Evolutionary conservation across 2,888 invertebrate genomes (phyloP).

Genomic region (Priocnemis perturbator): DNA sequence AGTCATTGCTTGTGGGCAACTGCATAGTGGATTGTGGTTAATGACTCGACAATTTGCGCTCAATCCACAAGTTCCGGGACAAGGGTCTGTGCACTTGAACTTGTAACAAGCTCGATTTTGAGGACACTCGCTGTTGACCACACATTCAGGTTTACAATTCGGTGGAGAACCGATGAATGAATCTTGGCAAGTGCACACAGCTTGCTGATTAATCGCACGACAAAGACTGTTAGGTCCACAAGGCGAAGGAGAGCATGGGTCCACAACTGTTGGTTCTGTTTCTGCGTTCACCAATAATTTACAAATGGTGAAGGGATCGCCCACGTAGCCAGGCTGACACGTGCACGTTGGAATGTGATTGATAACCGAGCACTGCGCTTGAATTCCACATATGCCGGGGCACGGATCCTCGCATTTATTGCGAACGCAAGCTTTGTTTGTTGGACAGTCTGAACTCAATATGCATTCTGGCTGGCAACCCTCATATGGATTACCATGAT

Average conservation of each 20-base stretch:
- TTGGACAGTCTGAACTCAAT: slow-evolving; percentile 89
- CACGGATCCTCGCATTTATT: slow-evolving; percentile 92
- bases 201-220: slow-evolving; percentile 82
- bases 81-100: slow-evolving; percentile 89
- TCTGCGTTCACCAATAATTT: slow-evolving; percentile 53
- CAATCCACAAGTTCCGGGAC: slow-evolving; percentile 87
- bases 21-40: slow-evolving; percentile 89
- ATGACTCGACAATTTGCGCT: slow-evolving; percentile 87
- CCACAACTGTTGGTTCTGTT: slow-evolving; percentile 61
- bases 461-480: slow-evolving; percentile 92
- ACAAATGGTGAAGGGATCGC: slow-evolving; percentile 84
- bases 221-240: slow-evolving; percentile 91
- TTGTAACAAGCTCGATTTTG: slow-evolving; percentile 88
- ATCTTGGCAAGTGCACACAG: slow-evolving; percentile 87
- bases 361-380: slow-evolving; percentile 89
- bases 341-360: slow-evolving; percentile 92
- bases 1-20: slow-evolving; percentile 83
- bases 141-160: slow-evolving; percentile 89
- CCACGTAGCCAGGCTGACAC: slow-evolving; percentile 83
- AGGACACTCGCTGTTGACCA: slow-evolving; percentile 88
- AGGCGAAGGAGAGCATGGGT: slow-evolving; percentile 86
- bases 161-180: slow-evolving; percentile 87
- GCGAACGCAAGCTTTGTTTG: slow-evolving; percentile 87
- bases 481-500: slow-evolving; percentile 90
- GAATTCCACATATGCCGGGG: slow-evolving; percentile 88